phyloP scores from a whole-genome alignment of 2,113 vertebrate genomes.

The Lampris megalopsis region DNA sequence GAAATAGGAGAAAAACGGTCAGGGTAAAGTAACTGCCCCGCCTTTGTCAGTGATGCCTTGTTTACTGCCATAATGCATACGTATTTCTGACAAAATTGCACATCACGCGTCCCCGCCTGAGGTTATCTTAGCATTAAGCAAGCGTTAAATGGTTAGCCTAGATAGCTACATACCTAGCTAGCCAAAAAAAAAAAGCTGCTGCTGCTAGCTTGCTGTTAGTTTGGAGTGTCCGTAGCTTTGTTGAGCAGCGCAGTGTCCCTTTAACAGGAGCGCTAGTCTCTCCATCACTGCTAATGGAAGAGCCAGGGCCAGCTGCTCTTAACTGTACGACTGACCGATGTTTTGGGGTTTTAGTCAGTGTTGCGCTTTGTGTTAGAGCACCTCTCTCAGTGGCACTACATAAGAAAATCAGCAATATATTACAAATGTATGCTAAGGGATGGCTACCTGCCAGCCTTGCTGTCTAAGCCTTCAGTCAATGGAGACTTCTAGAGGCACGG shows the following conservation, averaged over 20 bases:
- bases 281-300: too few species aligned
- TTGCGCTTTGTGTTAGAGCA: not conserved
- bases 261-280: too few species aligned
- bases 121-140: not conserved
- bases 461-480: constrained; percentile 29
- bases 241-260: constrained; percentile 20
- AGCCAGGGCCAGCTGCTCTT: too few species aligned
- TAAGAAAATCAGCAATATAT: constrained; percentile 32
- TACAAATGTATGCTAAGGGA: not conserved
- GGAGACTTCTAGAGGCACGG: constrained; percentile 18
- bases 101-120: too few species aligned
- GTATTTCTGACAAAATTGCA: not conserved
- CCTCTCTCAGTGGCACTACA: constrained; percentile 1
- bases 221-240: constrained; percentile 24
- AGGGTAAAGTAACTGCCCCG: not conserved
- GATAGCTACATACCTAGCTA: not conserved
- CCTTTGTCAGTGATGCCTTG: not conserved
- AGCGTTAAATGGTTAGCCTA: not conserved
- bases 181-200: constrained; percentile 50
- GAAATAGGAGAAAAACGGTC: not conserved
- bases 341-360: not conserved
- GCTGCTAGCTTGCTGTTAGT: too few species aligned
- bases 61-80: not conserved
- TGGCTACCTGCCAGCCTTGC: constrained; percentile 8
- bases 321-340: not conserved